These are phyloP conservation scores for Heliconius ethilla DNA, from an alignment of 2,888 invertebrate genomes.

Conservation along the genomic window DNA sequence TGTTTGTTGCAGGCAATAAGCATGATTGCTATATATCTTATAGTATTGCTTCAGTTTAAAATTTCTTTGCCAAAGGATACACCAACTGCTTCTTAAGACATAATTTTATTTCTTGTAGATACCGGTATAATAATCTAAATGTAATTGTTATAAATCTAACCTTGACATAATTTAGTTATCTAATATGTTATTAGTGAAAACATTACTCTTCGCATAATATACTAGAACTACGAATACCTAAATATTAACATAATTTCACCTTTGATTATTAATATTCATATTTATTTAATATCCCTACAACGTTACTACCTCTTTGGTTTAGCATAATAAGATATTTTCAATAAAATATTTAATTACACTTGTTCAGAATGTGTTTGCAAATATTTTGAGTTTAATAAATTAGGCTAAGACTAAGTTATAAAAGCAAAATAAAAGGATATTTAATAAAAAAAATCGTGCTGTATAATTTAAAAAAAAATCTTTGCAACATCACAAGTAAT, in stretches of 20 bases:
- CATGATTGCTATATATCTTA: constrained; percentile 85
- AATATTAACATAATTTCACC: background rate
- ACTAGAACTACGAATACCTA: background rate
- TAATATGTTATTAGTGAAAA: background rate
- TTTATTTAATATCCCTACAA: too few species aligned
- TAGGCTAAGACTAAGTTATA: background rate
- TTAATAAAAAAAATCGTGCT: background rate
- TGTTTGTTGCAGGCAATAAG: constrained; percentile 77
- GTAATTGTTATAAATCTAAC: background rate
- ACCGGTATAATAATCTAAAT: background rate
- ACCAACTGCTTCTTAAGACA: background rate
- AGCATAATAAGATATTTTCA: too few species aligned
- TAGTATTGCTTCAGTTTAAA: constrained; percentile 86
- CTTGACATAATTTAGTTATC: background rate
- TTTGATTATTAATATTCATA: too few species aligned
- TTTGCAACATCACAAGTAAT: background rate
- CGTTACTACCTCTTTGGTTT: too few species aligned
- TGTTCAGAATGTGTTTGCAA: background rate
- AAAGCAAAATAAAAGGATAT: background rate
- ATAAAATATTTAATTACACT: background rate
- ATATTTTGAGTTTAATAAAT: background rate
- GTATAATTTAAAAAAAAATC: background rate
- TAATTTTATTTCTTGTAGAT: background rate
- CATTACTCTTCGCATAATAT: background rate
- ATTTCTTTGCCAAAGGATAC: constrained; percentile 78